Percentiles rank a stretch among this genome's conserved stretches.
Evolutionary conservation across 35 echinoderm and acorn worm genomes (phyloP).

Genomic region (Apostichopus californicus): DNA sequence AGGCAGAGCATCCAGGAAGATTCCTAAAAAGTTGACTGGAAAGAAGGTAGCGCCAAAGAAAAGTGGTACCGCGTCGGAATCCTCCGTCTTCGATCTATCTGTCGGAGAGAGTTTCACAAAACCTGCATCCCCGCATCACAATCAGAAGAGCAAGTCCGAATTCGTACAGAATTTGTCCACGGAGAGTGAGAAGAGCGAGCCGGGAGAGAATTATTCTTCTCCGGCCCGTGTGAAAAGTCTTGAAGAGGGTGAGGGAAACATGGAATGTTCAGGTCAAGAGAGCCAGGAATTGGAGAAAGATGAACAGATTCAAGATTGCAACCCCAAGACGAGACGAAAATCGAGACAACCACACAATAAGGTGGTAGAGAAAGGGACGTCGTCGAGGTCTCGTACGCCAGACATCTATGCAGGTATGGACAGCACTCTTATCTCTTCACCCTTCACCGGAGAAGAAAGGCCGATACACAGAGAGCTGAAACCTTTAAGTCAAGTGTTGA

Average conservation of each 20-base stretch:
- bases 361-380: not conserved
- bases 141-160: not conserved
- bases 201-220: not conserved
- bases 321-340: not conserved
- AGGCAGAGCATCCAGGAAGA: not conserved
- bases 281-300: not conserved
- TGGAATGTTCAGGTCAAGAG: not conserved
- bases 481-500: slow-evolving; percentile 19
- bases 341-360: slow-evolving; percentile 41
- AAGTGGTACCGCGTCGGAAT: not conserved
- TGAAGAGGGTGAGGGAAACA: not conserved
- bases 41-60: not conserved
- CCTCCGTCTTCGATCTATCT: slow-evolving; percentile 55
- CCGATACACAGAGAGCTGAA: slow-evolving; percentile 15
- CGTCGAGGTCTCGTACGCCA: not conserved
- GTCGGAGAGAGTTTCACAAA: slow-evolving; percentile 30
- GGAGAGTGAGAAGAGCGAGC: slow-evolving; percentile 52
- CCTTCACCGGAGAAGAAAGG: not conserved
- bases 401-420: not conserved
- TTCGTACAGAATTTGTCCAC: slow-evolving; percentile 54
- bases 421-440: not conserved
- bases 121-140: slow-evolving; percentile 2
- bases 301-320: not conserved
- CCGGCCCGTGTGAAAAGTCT: not conserved
- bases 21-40: not conserved